Evolutionary conservation across 2,888 invertebrate species (phyloP).

Genomic region (Caenorhabditis imperialis): DNA sequence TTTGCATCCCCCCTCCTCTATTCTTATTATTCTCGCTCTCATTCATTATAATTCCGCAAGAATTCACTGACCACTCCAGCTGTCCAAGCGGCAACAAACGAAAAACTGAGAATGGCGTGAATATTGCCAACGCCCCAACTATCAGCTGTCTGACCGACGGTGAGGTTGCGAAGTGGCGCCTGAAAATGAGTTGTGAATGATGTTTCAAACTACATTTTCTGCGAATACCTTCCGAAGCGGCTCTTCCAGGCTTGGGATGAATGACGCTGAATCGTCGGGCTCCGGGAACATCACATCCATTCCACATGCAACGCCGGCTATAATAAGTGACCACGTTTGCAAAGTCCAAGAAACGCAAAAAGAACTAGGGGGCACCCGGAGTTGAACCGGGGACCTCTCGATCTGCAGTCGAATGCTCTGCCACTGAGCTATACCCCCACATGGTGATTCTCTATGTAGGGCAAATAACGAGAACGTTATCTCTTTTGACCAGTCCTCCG

Average conservation of each 20-base stretch:
- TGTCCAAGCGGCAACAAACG: slow-evolving; percentile 74
- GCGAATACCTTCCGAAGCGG: slow-evolving; percentile 25
- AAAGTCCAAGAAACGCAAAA: too few relatives aligned
- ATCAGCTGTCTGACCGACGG: slow-evolving; percentile 2
- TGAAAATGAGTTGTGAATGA: too few relatives aligned
- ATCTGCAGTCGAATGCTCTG: too few relatives aligned
- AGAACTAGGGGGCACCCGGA: too few relatives aligned
- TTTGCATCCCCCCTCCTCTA: slow-evolving; percentile 6
- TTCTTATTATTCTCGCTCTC: neutral
- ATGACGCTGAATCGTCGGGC: slow-evolving; percentile 25
- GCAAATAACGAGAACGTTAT: too few relatives aligned
- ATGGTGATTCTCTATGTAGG: too few relatives aligned
- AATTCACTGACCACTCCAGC: slow-evolving; percentile 70
- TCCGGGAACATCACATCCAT: slow-evolving; percentile 60
- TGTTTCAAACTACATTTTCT: neutral
- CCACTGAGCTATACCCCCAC: too few relatives aligned
- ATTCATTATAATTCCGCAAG: neutral
- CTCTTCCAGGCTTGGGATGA: slow-evolving; percentile 39
- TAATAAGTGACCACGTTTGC: too few relatives aligned
- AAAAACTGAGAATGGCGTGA: slow-evolving; percentile 63
- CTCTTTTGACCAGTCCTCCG: too few relatives aligned
- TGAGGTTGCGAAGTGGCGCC: slow-evolving; percentile 19
- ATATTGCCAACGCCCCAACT: slow-evolving; percentile 30
- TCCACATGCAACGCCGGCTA: slow-evolving; percentile 63
- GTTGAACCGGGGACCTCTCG: too few relatives aligned